phyloP scores from a whole-genome alignment of 2,888 invertebrate genomes.

The Erebia ligea region DNA sequence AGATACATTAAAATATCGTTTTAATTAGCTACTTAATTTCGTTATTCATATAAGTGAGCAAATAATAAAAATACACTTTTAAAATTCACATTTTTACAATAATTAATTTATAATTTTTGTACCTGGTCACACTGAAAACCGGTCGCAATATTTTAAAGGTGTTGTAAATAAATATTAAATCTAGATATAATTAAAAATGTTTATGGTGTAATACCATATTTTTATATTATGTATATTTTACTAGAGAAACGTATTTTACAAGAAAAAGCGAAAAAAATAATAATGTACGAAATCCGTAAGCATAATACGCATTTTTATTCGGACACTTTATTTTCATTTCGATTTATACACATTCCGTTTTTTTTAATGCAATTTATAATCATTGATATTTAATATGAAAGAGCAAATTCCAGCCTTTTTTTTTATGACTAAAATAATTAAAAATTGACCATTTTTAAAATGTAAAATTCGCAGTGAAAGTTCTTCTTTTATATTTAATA shows the following conservation, averaged over 20 bases:
- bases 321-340: slow-evolving; percentile 19
- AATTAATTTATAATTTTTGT: slow-evolving; percentile 16
- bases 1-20: neutral
- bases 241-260: slow-evolving; percentile 28
- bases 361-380: slow-evolving; percentile 2
- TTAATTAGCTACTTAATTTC: slow-evolving; percentile 8
- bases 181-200: slow-evolving; percentile 27
- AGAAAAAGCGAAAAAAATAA: neutral
- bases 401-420: neutral
- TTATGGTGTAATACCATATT: slow-evolving; percentile 40
- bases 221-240: slow-evolving; percentile 40
- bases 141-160: slow-evolving; percentile 32
- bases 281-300: slow-evolving; percentile 12
- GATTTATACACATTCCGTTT: slow-evolving; percentile 31
- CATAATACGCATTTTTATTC: slow-evolving; percentile 32
- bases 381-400: slow-evolving; percentile 11
- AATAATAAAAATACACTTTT: neutral
- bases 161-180: slow-evolving; percentile 38
- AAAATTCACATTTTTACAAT: slow-evolving; percentile 7
- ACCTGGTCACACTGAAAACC: slow-evolving; percentile 37
- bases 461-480: neutral
- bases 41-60: neutral
- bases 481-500: slow-evolving; percentile 11
- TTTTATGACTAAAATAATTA: neutral
- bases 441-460: neutral